Conservation (phyloP, 2,113 vertebrate genomes). For the Callionymus lyra region DNA sequence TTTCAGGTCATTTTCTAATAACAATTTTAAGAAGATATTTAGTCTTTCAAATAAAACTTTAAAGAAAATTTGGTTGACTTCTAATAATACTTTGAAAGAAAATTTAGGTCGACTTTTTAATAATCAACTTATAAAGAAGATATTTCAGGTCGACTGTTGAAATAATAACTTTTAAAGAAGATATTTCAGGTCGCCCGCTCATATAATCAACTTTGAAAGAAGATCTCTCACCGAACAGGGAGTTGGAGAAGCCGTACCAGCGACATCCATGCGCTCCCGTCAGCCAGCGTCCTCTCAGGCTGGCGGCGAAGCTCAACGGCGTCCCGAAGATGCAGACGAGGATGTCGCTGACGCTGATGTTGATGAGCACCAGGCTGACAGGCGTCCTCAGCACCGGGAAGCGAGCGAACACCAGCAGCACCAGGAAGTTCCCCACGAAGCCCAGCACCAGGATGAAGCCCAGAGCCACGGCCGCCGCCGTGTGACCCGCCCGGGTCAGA, state of each 20-base stretch:
- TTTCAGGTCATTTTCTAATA: too few species aligned
- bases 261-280: conserved; percentile 32
- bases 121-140: too few species aligned
- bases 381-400: conserved; percentile 32
- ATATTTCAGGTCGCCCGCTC: too few species aligned
- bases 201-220: too few species aligned
- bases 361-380: conserved; percentile 32
- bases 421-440: conserved; percentile 35
- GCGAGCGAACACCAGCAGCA: conserved; percentile 33
- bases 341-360: conserved; percentile 46
- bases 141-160: too few species aligned
- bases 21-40: too few species aligned
- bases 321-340: conserved; percentile 41
- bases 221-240: conserved; percentile 29
- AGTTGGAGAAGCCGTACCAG: conserved; percentile 45
- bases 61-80: too few species aligned
- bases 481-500: conserved; percentile 25
- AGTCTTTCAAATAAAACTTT: too few species aligned
- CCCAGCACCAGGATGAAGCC: conserved; percentile 40
- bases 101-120: too few species aligned
- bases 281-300: conserved; percentile 32
- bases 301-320: conserved; percentile 39
- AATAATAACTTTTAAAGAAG: too few species aligned
- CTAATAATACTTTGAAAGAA: too few species aligned
- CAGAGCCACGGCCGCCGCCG: conserved; percentile 17